A percentile compares a stretch with the other conserved stretches of the same genome.
phyloP scores from a whole-genome alignment of 2,888 invertebrate genomes.

The Limnephilus lunatus region DNA sequence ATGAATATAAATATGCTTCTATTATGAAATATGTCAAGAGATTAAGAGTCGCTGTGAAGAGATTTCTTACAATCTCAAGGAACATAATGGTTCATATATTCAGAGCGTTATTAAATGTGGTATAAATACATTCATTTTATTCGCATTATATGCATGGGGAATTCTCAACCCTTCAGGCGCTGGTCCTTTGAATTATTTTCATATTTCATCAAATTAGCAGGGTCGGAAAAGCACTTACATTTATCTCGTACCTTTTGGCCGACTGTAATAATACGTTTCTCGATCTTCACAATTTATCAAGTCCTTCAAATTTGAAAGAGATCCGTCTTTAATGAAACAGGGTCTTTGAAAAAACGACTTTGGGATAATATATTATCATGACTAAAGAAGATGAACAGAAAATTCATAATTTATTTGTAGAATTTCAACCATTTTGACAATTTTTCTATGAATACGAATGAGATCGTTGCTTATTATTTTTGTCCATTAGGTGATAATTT shows the following conservation, averaged over 20 bases:
- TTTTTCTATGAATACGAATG: neutral
- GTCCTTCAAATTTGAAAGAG: neutral
- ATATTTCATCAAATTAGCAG: conserved; percentile 13
- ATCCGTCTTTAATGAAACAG: neutral
- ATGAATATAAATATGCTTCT: too few species aligned
- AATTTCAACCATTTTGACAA: neutral
- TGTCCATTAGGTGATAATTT: too few species aligned
- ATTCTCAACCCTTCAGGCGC: neutral
- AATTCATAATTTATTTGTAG: neutral
- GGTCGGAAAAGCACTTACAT: conserved; percentile 6
- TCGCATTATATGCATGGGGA: neutral
- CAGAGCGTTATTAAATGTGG: neutral
- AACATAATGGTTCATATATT: neutral
- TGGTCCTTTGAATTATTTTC: neutral
- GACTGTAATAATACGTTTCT: neutral
- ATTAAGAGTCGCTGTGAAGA: too few species aligned
- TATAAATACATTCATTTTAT: neutral
- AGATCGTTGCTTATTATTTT: neutral
- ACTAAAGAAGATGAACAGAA: neutral
- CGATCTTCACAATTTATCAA: neutral
- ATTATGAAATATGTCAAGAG: too few species aligned
- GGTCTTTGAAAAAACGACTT: neutral
- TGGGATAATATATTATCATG: neutral
- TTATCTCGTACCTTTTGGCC: neutral
- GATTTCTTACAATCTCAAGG: neutral